These are phyloP conservation scores for Pteronotus mesoamericanus DNA, from an alignment of 2,797 vertebrate species.

Conservation along the genomic window DNA sequence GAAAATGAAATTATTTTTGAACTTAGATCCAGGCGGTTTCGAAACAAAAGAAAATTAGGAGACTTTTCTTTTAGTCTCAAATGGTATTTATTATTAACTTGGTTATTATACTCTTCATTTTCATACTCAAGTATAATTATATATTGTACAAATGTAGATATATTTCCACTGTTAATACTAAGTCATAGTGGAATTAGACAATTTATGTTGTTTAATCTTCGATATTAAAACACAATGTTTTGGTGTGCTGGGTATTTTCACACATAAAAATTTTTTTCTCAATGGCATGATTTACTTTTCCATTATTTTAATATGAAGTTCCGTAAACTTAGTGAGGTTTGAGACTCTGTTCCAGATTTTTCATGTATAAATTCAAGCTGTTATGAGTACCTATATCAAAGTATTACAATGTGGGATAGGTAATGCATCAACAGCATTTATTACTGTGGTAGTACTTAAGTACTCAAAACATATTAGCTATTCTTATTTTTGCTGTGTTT, in stretches of 20 bases:
- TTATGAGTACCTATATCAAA: neutral
- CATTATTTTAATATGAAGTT: neutral
- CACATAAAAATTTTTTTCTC: neutral
- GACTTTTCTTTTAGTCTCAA: neutral
- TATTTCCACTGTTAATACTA: neutral
- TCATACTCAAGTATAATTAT: neutral
- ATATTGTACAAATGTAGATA: neutral
- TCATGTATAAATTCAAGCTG: neutral
- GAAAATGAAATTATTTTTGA: slow-evolving; percentile 12
- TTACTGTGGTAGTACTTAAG: neutral
- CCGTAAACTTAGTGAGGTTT: neutral
- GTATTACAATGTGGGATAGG: neutral
- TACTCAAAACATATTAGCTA: neutral
- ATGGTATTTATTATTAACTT: neutral
- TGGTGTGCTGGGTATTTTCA: neutral
- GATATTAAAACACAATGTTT: slow-evolving; percentile 3
- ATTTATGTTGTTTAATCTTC: neutral
- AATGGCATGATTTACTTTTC: neutral
- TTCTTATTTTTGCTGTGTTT: neutral
- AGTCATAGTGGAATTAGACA: neutral
- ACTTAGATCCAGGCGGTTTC: neutral
- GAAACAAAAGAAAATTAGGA: neutral
- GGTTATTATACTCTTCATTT: neutral
- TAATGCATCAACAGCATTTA: neutral
- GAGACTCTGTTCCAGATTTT: neutral